A percentile compares a stretch with the other conserved stretches of the same genome.
phyloP scores from a whole-genome alignment of 2,888 invertebrate genomes.

The Dicyrtomina minuta region DNA sequence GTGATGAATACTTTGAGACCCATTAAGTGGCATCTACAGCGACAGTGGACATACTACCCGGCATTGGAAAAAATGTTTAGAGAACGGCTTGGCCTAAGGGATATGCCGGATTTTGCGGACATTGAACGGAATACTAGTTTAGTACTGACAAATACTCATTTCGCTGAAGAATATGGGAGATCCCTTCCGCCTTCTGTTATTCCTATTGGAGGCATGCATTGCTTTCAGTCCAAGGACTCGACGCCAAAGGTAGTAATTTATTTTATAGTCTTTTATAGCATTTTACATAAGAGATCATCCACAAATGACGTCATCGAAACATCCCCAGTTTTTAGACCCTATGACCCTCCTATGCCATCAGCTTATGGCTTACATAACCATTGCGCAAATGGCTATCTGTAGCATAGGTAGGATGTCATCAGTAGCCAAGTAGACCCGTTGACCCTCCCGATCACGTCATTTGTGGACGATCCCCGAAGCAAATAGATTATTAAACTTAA shows the following conservation, averaged over 20 bases:
- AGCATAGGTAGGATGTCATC: too few relatives aligned
- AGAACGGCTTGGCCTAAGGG: constrained; percentile 28
- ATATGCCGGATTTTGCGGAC: constrained; percentile 36
- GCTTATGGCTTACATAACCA: too few relatives aligned
- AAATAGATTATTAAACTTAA: too few relatives aligned
- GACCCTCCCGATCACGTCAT: too few relatives aligned
- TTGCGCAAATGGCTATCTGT: too few relatives aligned
- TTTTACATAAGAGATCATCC: too few relatives aligned
- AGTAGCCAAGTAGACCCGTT: too few relatives aligned
- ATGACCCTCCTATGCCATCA: too few relatives aligned
- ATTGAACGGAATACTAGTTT: constrained; percentile 43
- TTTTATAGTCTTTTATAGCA: neutral
- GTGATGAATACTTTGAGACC: constrained; percentile 39
- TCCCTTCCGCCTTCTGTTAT: constrained; percentile 40
- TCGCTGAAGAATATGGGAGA: constrained; percentile 41
- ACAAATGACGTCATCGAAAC: too few relatives aligned
- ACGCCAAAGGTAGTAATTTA: constrained; percentile 22
- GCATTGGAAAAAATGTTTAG: constrained; percentile 27
- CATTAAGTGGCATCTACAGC: constrained; percentile 29
- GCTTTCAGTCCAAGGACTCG: neutral
- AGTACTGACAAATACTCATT: constrained; percentile 43
- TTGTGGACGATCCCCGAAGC: too few relatives aligned
- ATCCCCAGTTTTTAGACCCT: too few relatives aligned
- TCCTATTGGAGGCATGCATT: constrained; percentile 18
- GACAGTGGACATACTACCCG: constrained; percentile 37